phyloP scores from a whole-genome alignment of 2,888 invertebrate species.

The Stenotaenia linearis region DNA sequence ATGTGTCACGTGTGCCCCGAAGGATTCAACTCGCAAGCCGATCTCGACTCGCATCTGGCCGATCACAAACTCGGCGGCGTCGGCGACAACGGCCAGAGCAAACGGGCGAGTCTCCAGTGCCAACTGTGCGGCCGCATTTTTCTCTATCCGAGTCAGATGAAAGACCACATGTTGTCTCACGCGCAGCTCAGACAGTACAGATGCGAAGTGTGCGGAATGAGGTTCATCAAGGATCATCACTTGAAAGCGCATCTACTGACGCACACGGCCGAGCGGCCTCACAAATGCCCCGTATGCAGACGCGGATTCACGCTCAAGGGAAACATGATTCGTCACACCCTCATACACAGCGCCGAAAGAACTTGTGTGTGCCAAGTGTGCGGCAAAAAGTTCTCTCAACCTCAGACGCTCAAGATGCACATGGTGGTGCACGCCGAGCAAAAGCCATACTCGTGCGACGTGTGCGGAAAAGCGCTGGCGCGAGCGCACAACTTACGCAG shows the following conservation, averaged over 20 bases:
- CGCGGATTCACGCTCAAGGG: conserved; percentile 48
- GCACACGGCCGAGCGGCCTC: conserved; percentile 47
- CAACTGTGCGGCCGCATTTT: conserved; percentile 41
- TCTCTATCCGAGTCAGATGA: conserved; percentile 47
- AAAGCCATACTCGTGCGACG: conserved; percentile 47
- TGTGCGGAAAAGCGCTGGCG: conserved; percentile 49
- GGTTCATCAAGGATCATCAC: conserved; percentile 50
- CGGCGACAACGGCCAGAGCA: too few relatives aligned
- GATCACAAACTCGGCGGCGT: conserved; percentile 38
- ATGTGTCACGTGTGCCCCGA: conserved; percentile 44
- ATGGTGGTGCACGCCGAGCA: conserved; percentile 47
- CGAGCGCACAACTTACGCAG: conserved; percentile 48
- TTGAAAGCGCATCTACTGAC: conserved; percentile 48
- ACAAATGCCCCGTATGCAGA: conserved; percentile 45
- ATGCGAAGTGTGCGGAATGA: conserved; percentile 48
- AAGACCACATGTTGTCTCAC: conserved; percentile 46
- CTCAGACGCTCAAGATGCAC: conserved; percentile 49
- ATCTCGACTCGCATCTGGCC: conserved; percentile 44
- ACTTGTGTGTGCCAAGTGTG: conserved; percentile 46
- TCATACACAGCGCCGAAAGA: conserved; percentile 46
- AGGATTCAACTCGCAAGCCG: conserved; percentile 45
- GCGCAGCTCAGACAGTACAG: conserved; percentile 45
- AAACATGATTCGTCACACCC: conserved; percentile 47
- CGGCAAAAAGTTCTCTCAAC: conserved; percentile 47
- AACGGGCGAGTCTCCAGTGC: conserved; percentile 35